A percentile compares a stretch with the other conserved stretches of the same genome.
These are phyloP conservation scores for Gastrophryne carolinensis DNA, from an alignment of 2,797 vertebrate genomes.

Conservation along the genomic window DNA sequence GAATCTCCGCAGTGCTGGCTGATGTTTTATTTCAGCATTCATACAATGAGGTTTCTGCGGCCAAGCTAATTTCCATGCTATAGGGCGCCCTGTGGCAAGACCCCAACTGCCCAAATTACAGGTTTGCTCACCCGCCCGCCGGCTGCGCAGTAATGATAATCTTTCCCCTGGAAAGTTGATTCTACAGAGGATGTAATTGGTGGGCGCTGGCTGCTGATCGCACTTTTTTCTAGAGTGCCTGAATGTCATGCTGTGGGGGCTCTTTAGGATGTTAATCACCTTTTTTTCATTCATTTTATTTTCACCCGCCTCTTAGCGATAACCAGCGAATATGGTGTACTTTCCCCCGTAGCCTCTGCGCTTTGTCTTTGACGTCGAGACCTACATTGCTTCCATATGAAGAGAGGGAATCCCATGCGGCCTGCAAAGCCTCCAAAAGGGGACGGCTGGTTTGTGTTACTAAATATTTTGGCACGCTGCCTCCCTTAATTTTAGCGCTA, in stretches of 20 bases:
- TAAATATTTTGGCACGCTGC: slow-evolving; percentile 37
- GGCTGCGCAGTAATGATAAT: background rate
- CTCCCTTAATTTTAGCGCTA: slow-evolving; percentile 30
- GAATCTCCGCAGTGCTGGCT: too few relatives aligned
- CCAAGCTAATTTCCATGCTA: too few relatives aligned
- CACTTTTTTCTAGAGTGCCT: background rate
- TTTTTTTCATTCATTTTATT: background rate
- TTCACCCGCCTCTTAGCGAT: background rate
- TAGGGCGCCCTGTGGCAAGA: too few relatives aligned
- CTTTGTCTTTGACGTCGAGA: background rate
- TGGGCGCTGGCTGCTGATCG: background rate
- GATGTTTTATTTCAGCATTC: too few relatives aligned
- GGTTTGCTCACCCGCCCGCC: background rate
- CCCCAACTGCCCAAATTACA: slow-evolving; percentile 4
- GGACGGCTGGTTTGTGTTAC: slow-evolving; percentile 18
- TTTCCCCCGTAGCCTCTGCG: too few relatives aligned
- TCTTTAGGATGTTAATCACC: background rate
- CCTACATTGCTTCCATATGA: slow-evolving; percentile 35
- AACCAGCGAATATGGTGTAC: slow-evolving; percentile 4
- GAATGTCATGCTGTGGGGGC: background rate
- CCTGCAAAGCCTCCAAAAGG: slow-evolving; percentile 15
- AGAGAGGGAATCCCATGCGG: slow-evolving; percentile 12
- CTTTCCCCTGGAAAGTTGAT: background rate
- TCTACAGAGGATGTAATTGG: background rate
- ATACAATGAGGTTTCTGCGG: too few relatives aligned